Base-by-base conservation (phyloP, 37 sponge, comb jelly and placozoan genomes). In the Chondrilla cf. caribensis region DNA sequence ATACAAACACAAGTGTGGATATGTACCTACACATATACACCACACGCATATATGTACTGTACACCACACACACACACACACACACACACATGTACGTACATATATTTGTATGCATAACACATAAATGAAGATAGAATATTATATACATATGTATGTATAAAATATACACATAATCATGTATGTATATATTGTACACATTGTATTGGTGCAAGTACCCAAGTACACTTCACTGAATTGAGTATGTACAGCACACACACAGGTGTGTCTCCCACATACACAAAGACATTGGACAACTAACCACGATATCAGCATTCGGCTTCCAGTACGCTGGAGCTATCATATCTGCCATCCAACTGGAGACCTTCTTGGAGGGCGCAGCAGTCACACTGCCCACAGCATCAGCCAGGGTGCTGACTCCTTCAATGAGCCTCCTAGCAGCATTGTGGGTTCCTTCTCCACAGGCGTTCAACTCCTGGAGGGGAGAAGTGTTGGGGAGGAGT, bases 271-370 rank as follows among this genome's bases (percentile, higher is more conserved):
- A n/a, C n/a, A n/a, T n/a, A n/a, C n/a, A 47, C 51, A 47, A 47
- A 47, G 18, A 7, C 18, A 19, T 62, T 29, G 64, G 15, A 1
- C 14, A 33, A 67, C 35, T 44, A 83, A 92, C 95, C 72, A 44
- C 37, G 6, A 92, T 81, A 32, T 81, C 60, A 31, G 84, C 77
- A 83, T 97, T 94, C 4, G 97, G 95, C 3, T 82, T 86, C 97
- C 97, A 97, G 83, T 97, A 97, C 0, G 85, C 35, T 2, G 97
- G 97, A 18, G 97, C 95, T 33, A 94, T 40, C 70, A 84, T 77
- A 57, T 94, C 95, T 24, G 88, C 77, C 36, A 94, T 55, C 95
- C 97, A 97, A 28, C 90, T 88, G 32, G 90, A 47, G 24, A 97
- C 81, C 62, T 60, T 81, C 67, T 84, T 83, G 0, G 95, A 82